These are phyloP conservation scores for Solenodon paradoxus DNA, from an alignment of 2,113 vertebrate species.

Conservation along the genomic window DNA sequence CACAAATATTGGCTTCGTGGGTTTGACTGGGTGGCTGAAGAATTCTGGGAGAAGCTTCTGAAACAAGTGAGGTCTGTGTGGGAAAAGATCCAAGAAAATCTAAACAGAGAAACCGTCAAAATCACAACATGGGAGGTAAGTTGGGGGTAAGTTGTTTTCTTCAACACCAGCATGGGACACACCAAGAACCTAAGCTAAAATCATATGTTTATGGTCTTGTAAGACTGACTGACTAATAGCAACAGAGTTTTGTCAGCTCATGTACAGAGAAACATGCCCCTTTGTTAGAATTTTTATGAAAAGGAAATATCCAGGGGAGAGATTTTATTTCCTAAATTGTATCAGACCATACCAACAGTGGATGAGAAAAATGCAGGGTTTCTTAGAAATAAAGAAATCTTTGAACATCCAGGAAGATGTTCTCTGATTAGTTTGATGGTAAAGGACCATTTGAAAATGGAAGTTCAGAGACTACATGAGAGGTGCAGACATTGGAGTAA, in stretches of 20 bases:
- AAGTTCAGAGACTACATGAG: background rate
- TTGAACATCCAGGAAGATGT: background rate
- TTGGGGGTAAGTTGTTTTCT: too few species aligned
- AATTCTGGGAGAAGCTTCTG: too few species aligned
- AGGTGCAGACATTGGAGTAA: background rate
- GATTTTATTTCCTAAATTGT: background rate
- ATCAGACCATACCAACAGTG: background rate
- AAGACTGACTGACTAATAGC: background rate
- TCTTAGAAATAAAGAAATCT: background rate
- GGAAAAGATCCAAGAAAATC: too few species aligned
- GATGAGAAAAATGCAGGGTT: background rate
- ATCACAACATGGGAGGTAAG: too few species aligned
- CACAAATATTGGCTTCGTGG: too few species aligned
- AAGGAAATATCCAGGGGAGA: background rate
- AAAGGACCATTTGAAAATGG: background rate
- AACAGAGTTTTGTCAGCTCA: background rate
- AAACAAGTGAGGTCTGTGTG: too few species aligned
- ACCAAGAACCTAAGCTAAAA: background rate
- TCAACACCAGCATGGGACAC: background rate
- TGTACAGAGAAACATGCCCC: too few species aligned
- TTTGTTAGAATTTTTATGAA: background rate
- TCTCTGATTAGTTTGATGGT: background rate
- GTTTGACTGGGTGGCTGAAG: too few species aligned
- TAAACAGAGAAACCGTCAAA: too few species aligned
- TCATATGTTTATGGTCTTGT: background rate